Evolutionary conservation across 2,797 vertebrate genomes (phyloP).

Genomic region (Enteromius afrohamiltoni): DNA sequence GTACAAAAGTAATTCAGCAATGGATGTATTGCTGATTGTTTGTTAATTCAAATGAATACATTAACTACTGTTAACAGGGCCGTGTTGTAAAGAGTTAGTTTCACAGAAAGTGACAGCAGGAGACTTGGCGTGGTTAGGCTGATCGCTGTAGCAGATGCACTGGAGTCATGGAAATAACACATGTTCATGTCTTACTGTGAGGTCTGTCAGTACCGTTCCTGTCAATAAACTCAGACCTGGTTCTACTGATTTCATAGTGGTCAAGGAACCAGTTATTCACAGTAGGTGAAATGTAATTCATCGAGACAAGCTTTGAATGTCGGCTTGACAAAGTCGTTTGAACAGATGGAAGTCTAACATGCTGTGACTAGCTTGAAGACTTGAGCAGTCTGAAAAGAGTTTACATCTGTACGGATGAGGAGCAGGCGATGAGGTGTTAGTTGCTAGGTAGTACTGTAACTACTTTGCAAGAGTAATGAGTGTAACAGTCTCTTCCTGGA

Average conservation of each 20-base stretch:
- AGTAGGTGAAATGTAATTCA: not conserved
- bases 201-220: not conserved
- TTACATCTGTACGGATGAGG: not conserved
- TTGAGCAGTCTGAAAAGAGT: not conserved
- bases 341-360: not conserved
- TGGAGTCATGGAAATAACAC: not conserved
- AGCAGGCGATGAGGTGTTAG: not conserved
- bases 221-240: not conserved
- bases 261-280: not conserved
- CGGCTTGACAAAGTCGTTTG: not conserved
- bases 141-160: not conserved
- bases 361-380: not conserved
- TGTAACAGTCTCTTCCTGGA: not conserved
- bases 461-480: not conserved
- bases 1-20: not conserved
- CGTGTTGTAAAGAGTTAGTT: not conserved
- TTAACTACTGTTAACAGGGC: not conserved
- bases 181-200: not conserved
- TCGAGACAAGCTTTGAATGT: not conserved
- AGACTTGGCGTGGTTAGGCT: not conserved
- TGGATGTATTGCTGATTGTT: not conserved
- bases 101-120: not conserved
- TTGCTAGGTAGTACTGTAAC: not conserved
- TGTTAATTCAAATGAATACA: not conserved
- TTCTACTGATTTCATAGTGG: not conserved